These are phyloP conservation scores for Cydia strobilella DNA, from an alignment of 1,140 invertebrate species.

Conservation along the genomic window DNA sequence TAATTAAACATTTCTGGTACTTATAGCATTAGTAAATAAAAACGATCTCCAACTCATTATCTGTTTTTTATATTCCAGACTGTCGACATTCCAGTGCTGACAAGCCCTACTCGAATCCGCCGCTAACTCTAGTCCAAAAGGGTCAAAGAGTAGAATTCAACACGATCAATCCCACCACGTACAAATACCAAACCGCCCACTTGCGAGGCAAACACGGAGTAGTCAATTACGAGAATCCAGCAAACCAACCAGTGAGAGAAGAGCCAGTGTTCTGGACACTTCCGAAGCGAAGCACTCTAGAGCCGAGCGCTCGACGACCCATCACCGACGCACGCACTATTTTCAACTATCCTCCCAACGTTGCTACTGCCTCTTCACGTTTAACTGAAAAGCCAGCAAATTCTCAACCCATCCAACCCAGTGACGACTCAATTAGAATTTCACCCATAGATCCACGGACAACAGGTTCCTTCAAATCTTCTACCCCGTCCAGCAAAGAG, in stretches of 20 bases:
- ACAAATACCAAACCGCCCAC: slow-evolving; percentile 58
- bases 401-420: slow-evolving; percentile 26
- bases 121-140: slow-evolving; percentile 48
- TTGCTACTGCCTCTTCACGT: slow-evolving; percentile 24
- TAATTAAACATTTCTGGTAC: background rate
- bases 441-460: slow-evolving; percentile 83
- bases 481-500: slow-evolving; percentile 80
- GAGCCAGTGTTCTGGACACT: slow-evolving; percentile 72
- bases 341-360: slow-evolving; percentile 39
- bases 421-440: slow-evolving; percentile 78
- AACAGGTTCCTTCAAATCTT: slow-evolving; percentile 79
- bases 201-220: slow-evolving; percentile 58
- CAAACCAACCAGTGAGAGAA: slow-evolving; percentile 43
- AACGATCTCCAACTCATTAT: slow-evolving; percentile 6
- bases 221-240: slow-evolving; percentile 53
- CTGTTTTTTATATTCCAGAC: slow-evolving; percentile 66
- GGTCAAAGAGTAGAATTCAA: slow-evolving; percentile 52
- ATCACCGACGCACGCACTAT: slow-evolving; percentile 22
- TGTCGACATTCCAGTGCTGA: slow-evolving; percentile 81
- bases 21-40: background rate
- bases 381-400: slow-evolving; percentile 28
- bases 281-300: slow-evolving; percentile 56
- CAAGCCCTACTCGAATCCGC: slow-evolving; percentile 60
- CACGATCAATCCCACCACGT: slow-evolving; percentile 53
- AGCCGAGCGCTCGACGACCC: slow-evolving; percentile 37